Evolutionary conservation across 2,113 vertebrate genomes (phyloP).

Genomic region (Ascaphus truei): DNA sequence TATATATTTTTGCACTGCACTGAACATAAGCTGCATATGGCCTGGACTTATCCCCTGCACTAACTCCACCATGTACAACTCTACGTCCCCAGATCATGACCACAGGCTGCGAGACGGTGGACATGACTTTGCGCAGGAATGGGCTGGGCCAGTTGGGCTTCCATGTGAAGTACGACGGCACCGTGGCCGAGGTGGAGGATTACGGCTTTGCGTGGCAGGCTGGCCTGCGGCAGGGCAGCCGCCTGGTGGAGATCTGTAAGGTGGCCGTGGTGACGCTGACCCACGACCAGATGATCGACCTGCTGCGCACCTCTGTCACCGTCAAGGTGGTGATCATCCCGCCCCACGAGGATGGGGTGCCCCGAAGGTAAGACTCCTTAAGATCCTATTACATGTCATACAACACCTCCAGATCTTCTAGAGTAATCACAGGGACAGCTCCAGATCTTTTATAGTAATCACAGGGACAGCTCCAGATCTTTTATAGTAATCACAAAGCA

Average conservation of each 20-base stretch:
- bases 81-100: slow-evolving; percentile 67
- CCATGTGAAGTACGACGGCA: slow-evolving; percentile 88
- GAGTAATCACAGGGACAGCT: too few relatives aligned
- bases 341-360: slow-evolving; percentile 78
- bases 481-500: too few relatives aligned
- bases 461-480: too few relatives aligned
- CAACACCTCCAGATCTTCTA: too few relatives aligned
- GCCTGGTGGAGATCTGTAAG: slow-evolving; percentile 91
- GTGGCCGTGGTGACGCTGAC: slow-evolving; percentile 85
- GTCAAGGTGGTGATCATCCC: slow-evolving; percentile 92
- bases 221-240: slow-evolving; percentile 85
- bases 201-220: slow-evolving; percentile 96
- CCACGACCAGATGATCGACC: slow-evolving; percentile 94
- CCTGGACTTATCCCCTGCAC: too few relatives aligned
- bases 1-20: too few relatives aligned
- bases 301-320: slow-evolving; percentile 85
- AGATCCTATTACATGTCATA: too few relatives aligned
- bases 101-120: slow-evolving; percentile 82
- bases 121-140: slow-evolving; percentile 88
- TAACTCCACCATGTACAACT: too few relatives aligned
- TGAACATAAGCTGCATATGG: too few relatives aligned
- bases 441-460: too few relatives aligned
- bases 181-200: slow-evolving; percentile 90
- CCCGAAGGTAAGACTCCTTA: slow-evolving; percentile 72
- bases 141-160: slow-evolving; percentile 91